Evolutionary conservation across 2,113 vertebrate species (phyloP).

Genomic region (Melanerpes formicivorus): DNA sequence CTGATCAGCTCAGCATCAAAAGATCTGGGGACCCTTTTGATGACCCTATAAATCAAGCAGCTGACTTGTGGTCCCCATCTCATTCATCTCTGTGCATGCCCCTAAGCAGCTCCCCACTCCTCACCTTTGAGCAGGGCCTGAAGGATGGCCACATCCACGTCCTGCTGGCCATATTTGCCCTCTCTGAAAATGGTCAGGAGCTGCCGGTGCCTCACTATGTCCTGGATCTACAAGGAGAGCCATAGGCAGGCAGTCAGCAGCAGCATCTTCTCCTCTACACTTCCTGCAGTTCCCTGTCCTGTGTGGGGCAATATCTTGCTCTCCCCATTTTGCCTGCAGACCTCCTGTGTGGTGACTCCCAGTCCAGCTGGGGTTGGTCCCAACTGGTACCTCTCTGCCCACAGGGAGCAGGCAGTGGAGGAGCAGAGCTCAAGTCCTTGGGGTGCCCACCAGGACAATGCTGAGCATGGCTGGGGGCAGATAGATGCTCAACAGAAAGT

Average conservation of each 20-base stretch:
- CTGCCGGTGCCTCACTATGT: constrained; percentile 86
- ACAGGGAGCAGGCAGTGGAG: background rate
- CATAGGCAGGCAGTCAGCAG: background rate
- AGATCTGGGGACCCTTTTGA: background rate
- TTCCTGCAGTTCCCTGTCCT: background rate
- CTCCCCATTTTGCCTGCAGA: background rate
- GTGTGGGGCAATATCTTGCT: background rate
- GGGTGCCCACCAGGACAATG: background rate
- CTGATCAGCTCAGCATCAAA: background rate
- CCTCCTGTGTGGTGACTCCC: background rate
- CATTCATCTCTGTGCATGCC: background rate
- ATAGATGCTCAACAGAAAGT: fast-evolving
- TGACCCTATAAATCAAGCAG: background rate
- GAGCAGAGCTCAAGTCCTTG: background rate
- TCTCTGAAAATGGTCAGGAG: constrained; percentile 90
- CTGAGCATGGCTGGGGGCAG: background rate
- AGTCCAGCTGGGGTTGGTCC: fast-evolving
- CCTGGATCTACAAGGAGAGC: constrained; percentile 85
- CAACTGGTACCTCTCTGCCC: background rate
- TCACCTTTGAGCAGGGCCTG: constrained; percentile 94
- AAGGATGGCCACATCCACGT: constrained; percentile 93
- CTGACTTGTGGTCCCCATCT: background rate
- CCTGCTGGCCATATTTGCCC: constrained; percentile 83
- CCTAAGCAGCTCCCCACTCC: background rate
- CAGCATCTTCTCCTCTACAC: background rate